Evolutionary conservation across 2,888 invertebrate species (phyloP), one percentile per base, ranked within the genome.

Genomic region (Aphodius granarius): DNA sequence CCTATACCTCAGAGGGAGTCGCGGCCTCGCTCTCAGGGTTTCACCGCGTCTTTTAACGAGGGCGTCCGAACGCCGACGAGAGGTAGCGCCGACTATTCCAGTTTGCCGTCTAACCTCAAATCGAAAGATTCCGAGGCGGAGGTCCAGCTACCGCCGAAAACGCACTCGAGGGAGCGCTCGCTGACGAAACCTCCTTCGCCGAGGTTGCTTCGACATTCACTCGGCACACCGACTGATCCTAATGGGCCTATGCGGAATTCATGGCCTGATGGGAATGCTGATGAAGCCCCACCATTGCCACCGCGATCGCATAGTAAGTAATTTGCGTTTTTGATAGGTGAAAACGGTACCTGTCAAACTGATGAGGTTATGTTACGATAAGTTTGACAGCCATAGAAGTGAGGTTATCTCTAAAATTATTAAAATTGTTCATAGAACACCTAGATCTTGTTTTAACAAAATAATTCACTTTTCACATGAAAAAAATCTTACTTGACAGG

Each of bases 281-380:
- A 90, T 75, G 92, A 92, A 80, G 95, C 95, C 0, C 95, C 95
- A 17, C 95, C 95, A 0, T 84, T 95, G 75, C 95, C 95, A 3
- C 95, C 95, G 0, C 88, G 95, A 77, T 94, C 94, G 5, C 93
- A 93, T 79, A 92, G 93, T 93, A 85, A 71, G 77, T 71, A 66
- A 65, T 23, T 23, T 23, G n/a, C n/a, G n/a, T n/a, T n/a, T n/a
- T n/a, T n/a, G n/a, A n/a, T n/a, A n/a, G n/a, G n/a, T n/a, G n/a
- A n/a, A n/a, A n/a, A n/a, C n/a, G n/a, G n/a, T n/a, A n/a, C n/a
- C n/a, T n/a, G 23, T 23, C 23, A 23, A 23, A 23, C 23, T 23
- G 6, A 4, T 23, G 4, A 5, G 23, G 23, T 23, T 23, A 23
- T 5, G 6, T 23, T 6, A 23, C 6, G n/a, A 4, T 23, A 23